phyloP scores from a whole-genome alignment of 2,888 invertebrate species.

The Abrostola tripartita region DNA sequence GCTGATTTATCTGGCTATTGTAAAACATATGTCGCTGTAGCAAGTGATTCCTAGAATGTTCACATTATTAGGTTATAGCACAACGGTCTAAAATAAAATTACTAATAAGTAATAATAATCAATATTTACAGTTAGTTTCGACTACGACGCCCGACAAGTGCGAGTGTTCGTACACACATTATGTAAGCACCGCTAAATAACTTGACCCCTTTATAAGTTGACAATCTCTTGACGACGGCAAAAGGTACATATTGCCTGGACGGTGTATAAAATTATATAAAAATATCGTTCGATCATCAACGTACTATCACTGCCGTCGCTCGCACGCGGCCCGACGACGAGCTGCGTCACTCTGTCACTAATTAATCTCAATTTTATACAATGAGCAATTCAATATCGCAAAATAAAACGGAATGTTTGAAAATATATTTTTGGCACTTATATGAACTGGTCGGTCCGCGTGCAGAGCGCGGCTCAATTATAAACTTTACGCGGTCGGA shows the following conservation, averaged over 20 bases:
- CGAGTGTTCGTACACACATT: constrained; percentile 48
- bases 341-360: constrained; percentile 6
- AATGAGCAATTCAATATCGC: constrained; percentile 24
- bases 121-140: constrained; percentile 82
- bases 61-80: constrained; percentile 82
- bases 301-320: constrained; percentile 34
- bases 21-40: constrained; percentile 52
- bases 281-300: constrained; percentile 52
- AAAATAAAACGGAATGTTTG: constrained; percentile 37
- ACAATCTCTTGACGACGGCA: constrained; percentile 51
- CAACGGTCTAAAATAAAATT: constrained; percentile 85
- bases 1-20: constrained; percentile 58
- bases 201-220: constrained; percentile 44
- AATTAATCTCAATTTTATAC: constrained; percentile 26
- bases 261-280: constrained; percentile 54
- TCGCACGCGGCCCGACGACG: constrained; percentile 32
- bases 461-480: constrained; percentile 43
- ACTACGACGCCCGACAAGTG: constrained; percentile 62
- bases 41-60: constrained; percentile 54
- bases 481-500: constrained; percentile 45
- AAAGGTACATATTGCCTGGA: constrained; percentile 50
- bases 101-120: constrained; percentile 86
- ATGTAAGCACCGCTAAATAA: constrained; percentile 64
- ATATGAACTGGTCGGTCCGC: constrained; percentile 44
- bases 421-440: constrained; percentile 55